Evolutionary conservation across 2,888 invertebrate genomes (phyloP), one percentile per base, ranked within the genome.

Genomic region (Dasysyrphus albostriatus): DNA sequence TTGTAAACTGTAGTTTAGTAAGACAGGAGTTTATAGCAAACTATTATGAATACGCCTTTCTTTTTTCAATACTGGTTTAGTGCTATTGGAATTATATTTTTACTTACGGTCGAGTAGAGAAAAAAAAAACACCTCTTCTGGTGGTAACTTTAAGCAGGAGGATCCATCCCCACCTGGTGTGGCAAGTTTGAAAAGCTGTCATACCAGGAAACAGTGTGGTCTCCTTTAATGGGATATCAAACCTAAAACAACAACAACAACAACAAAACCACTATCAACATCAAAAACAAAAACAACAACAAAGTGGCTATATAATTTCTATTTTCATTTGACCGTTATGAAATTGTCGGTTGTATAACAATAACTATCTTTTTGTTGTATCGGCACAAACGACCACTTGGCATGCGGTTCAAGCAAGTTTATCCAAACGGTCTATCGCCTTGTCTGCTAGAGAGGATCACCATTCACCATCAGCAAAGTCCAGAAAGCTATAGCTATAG

Each of bases 311-410:
- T 77, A 67, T 87, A 83, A 79, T 83, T 87, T 87, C 87, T 87
- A 75, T 87, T 87, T 87, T 83, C 79, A 87, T 83, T 78, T 83
- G 87, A 83, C 87, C 87, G 87, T 87, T 87, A 87, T 87, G 87
- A 87, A 87, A 87, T 87, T 78, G 83, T 79, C 65, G 83, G 87
- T 87, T 87, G 87, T 87, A 83, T 83, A 83, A 87, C 82, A 87
- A 87, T 87, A 87, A 83, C 70, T 77, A 83, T 83, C 83, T 75
- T 74, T 75, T 87, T 75, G 83, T 87, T 75, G 87, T 87, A 83
- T 87, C 87, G 83, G 58, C 63, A 51, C 39, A 69, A 87, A 83
- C 83, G 75, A 79, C 78, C 67, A 87, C 83, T 87, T 78, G 83
- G 87, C 75, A 83, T 87, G 87, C 83, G 75, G 87, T 87, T 82